Base-by-base conservation (phyloP, 2,797 vertebrate genomes). In the Lagodon rhomboides region DNA sequence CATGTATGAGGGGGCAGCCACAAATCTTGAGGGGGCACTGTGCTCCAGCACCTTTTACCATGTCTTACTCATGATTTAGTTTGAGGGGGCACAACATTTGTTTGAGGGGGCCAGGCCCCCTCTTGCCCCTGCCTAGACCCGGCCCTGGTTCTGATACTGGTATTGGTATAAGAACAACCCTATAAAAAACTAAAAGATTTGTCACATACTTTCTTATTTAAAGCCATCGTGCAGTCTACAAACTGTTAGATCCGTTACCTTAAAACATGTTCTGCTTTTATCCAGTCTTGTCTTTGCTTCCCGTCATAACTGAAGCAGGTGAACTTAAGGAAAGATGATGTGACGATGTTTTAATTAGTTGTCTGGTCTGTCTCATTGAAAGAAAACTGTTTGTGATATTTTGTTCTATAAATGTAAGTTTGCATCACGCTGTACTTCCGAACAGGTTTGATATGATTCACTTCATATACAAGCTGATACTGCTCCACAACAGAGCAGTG, bases 301-400 rank as follows among this genome's bases (percentile, higher is more conserved):
- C 5, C 1, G 1, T 22, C 46, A 47, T 5, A 38, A 54, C 27
- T 27, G 25, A 71, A 16, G 3, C 61, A 71, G 62, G n/a, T 68
- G 60, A 62, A 73, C 54, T 73, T 11, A 68, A 25, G 62, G 7
- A 16, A 3, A 12, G 27, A 23, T 10, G 11, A 61, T 55, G 41
- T 69, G 56, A 46, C 18, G 8, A 50, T 66, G 38, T 43, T 15
- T 22, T 12, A 12, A 15, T 13, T 20, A 66, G 17, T 51, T n/a
- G 63, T 22, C 17, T 44, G 17, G 38, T 30, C 34, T 47, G 53
- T 50, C 41, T 76, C 41, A 11, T 12, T 20, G 41, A 58, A 60
- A 43, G 22, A 68, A 27, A 25, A 5, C 18, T 22, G 43, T 75
- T 46, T 62, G 43, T 80, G 61, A 46, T 75, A 43, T 79, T 74